Base-by-base conservation (phyloP, 2,113 vertebrate genomes). In the Plecturocebus donacophilus region DNA sequence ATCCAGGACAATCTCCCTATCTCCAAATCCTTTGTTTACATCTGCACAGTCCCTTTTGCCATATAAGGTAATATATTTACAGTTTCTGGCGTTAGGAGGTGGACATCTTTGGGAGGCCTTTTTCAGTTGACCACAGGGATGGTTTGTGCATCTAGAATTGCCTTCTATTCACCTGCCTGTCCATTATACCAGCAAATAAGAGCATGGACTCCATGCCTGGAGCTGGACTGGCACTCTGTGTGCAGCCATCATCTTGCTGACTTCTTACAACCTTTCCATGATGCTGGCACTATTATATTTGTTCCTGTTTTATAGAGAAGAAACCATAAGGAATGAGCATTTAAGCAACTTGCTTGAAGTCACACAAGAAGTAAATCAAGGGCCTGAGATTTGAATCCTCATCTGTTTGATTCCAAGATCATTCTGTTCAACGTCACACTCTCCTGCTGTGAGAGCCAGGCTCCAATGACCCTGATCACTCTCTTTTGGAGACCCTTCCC, bases 71-170 rank as follows among this genome's bases (percentile, higher is more conserved):
- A 73, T 2, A 13, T 45, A 10, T 30, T 49, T 5, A 68, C 0
- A 83, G 10, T 8, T 84, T 79, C 17, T 7, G 61, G 45, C 23
- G 58, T 38, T 52, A 79, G 45, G 45, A 11, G 19, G 8, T 64
- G 54, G 58, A 35, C 20, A 32, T 66, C 45, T 52, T 45, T 45
- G 61, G 32, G 32, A 4, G 21, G 20, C 32, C 47, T 49, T 86
- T 19, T 86, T 93, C 35, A 87, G 11, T 10, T 13, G 21, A 45
- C 32, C 42, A 40, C 12, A 42, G 25, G 76, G 16, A 82, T 38
- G 20, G 35, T 25, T 87, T 83, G 47, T 58, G 27, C 40, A 87
- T 90, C 14, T 49, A 52, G 68, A 90, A 77, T 35, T 90, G 45
- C 3, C 42, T 25, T 79, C 52, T 6, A 30, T 27, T 11, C 17